phyloP scores from a whole-genome alignment of 1,140 invertebrate genomes.

The Melitaea cinxia region DNA sequence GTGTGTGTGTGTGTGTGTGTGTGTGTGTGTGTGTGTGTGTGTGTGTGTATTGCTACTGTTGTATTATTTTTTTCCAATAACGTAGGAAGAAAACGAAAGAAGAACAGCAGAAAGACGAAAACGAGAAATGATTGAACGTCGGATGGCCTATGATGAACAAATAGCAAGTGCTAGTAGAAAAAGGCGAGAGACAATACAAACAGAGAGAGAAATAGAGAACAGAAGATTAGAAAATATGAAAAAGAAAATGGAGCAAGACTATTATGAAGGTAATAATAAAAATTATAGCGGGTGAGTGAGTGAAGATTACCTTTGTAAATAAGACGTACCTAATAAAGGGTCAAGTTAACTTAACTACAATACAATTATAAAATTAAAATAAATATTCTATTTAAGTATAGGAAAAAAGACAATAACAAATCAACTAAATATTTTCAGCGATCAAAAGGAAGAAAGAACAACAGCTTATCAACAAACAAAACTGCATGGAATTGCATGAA shows the following conservation, averaged over 20 bases:
- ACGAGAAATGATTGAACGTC: constrained; percentile 59
- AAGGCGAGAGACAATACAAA: constrained; percentile 47
- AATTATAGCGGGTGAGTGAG: neutral
- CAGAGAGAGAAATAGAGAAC: constrained; percentile 65
- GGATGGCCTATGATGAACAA: constrained; percentile 64
- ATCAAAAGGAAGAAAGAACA: constrained; percentile 66
- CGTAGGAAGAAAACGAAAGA: constrained; percentile 60
- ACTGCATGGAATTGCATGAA: constrained; percentile 61
- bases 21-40: too few species aligned
- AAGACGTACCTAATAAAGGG: too few species aligned
- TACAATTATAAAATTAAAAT: too few species aligned
- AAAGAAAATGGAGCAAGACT: constrained; percentile 70
- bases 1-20: too few species aligned
- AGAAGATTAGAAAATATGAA: constrained; percentile 61
- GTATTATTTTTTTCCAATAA: constrained; percentile 9
- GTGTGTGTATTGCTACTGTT: too few species aligned
- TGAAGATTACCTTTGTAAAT: too few species aligned
- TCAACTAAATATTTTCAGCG: constrained; percentile 38
- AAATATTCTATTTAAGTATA: too few species aligned
- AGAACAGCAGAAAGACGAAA: constrained; percentile 44
- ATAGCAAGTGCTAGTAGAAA: constrained; percentile 65
- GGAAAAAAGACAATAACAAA: neutral
- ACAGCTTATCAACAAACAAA: constrained; percentile 55
- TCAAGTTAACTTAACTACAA: too few species aligned
- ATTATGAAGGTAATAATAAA: constrained; percentile 59